Base-by-base conservation (phyloP, 2,113 vertebrate genomes). In the Mionectes macconnelli region DNA sequence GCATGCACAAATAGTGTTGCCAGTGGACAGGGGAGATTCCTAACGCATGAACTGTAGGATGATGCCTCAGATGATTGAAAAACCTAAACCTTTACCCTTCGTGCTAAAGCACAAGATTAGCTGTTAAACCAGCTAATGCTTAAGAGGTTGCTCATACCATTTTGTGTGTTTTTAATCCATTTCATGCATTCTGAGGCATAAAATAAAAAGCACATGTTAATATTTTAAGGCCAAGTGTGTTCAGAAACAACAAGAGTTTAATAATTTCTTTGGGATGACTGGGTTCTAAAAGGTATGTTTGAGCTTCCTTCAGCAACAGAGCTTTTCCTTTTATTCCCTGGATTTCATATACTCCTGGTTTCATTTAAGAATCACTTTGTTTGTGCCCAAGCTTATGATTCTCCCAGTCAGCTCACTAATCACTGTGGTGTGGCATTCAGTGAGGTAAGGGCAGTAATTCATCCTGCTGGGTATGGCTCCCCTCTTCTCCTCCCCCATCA, bases 201-300 rank as follows among this genome's bases (percentile, higher is more conserved):
- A 93, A 93, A 81, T 89, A 93, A 81, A 96, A 94, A 95, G 84
- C 84, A 92, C 73, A 72, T 95, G 84, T 94, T 95, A 95, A 80
- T 75, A 33, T 76, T 96, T 75, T 86, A 90, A 94, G 77, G 80
- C 84, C 78, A 75, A 96, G 44, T 40, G 63, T 79, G 19, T 69
- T 80, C 86, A 90, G 47, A 91, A 79, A 83, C 47, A 75, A 27
- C 49, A 72, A 72, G 77, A 91, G 25, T 47, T 88, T 60, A 82
- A 55, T 91, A 82, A 96, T 89, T 74, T 35, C 74, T 93, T 96
- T 74, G 85, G 63, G 67, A 66, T 96, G 79, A 96, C 80, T 81
- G 23, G 55, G 39, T 52, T 94, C 55, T 85, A 64, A 75, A 87
- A 76, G 39, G 42, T 53, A 12, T 40, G 33, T 52, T 88, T 79